Conservation (phyloP, 1,140 invertebrate species). For the Rhopalosiphum padi region DNA sequence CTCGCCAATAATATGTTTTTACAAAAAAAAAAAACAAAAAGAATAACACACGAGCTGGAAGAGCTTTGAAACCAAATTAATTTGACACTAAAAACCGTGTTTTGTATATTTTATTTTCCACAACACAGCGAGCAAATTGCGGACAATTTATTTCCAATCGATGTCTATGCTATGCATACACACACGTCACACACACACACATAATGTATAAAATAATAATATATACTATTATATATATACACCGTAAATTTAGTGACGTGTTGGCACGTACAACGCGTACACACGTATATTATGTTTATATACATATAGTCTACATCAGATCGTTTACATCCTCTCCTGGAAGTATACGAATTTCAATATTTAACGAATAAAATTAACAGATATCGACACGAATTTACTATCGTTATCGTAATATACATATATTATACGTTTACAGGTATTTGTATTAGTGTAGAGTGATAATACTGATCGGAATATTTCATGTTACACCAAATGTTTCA, state of each 20-base stretch:
- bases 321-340: not conserved
- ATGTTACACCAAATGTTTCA: not conserved
- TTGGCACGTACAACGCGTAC: not conserved
- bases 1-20: not conserved
- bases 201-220: not conserved
- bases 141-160: constrained; percentile 15
- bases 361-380: not conserved
- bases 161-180: not conserved
- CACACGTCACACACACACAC: not conserved
- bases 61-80: not conserved
- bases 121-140: not conserved
- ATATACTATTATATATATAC: not conserved
- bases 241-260: not conserved
- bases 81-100: not conserved
- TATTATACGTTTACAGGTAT: not conserved
- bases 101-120: not conserved
- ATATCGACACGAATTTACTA: not conserved
- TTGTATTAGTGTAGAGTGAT: too few relatives aligned
- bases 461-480: not conserved
- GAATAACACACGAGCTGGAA: not conserved
- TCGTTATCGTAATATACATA: not conserved
- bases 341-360: not conserved
- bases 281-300: not conserved
- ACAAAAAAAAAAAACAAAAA: not conserved
- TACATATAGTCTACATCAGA: not conserved